Conservation (phyloP, 2,113 vertebrate genomes). For the Calidris pygmaea region DNA sequence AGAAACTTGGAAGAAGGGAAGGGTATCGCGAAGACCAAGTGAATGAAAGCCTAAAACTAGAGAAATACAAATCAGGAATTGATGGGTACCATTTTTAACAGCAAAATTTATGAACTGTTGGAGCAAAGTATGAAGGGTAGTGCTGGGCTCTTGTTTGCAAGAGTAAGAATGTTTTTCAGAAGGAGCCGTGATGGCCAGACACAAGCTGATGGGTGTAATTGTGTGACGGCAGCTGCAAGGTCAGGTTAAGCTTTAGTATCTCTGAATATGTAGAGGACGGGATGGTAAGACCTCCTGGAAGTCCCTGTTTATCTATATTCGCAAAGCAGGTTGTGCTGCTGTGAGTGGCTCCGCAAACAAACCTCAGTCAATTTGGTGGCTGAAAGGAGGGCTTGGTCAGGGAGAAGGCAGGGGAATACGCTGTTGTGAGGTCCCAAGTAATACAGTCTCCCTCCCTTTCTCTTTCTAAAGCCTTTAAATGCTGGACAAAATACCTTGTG, state of each 20-base stretch:
- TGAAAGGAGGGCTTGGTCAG: background rate
- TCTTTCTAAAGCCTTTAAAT: background rate
- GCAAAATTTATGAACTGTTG: background rate
- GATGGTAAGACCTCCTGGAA: background rate
- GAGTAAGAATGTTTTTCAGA: background rate
- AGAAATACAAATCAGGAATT: background rate
- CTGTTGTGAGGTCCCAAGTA: background rate
- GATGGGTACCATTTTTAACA: accelerated
- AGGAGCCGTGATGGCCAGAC: background rate
- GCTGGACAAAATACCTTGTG: background rate
- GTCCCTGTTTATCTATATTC: background rate
- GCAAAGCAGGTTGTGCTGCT: background rate
- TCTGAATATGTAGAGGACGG: background rate
- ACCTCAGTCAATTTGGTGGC: background rate
- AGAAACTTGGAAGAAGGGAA: background rate
- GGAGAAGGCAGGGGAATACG: background rate
- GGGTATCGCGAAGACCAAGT: background rate
- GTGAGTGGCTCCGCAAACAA: background rate
- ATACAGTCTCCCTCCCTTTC: background rate
- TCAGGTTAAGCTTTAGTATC: background rate
- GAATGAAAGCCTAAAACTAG: background rate
- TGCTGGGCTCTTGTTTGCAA: background rate
- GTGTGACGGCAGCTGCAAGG: background rate
- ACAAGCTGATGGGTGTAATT: background rate
- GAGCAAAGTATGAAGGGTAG: background rate